A percentile compares a stretch with the other conserved stretches of the same genome.
Evolutionary conservation across 1,140 invertebrate genomes (phyloP).

Genomic region (Zaprionus ornatus): DNA sequence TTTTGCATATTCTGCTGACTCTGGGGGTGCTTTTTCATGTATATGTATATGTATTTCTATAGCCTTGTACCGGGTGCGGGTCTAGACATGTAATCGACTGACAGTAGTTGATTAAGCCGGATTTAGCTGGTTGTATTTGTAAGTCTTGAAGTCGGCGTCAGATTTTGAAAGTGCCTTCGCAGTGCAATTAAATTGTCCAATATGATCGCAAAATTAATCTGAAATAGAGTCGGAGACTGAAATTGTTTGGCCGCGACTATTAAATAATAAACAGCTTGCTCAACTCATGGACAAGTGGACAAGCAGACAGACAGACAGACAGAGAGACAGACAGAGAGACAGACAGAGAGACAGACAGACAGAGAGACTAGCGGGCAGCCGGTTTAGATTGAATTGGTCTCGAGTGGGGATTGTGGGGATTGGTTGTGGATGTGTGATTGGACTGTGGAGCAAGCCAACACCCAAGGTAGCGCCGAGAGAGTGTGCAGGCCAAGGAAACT

Average conservation of each 20-base stretch:
- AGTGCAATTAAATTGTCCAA: conserved; percentile 32
- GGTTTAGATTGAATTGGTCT: conserved; percentile 24
- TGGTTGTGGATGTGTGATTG: not conserved
- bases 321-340: conserved; percentile 6
- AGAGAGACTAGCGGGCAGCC: conserved; percentile 4
- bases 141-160: not conserved
- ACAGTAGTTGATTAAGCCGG: conserved; percentile 9
- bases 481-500: conserved; percentile 50
- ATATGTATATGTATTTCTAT: not conserved
- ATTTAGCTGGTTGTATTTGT: not conserved
- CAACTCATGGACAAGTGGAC: conserved; percentile 34
- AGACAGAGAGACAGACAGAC: not conserved
- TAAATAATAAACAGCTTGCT: conserved; percentile 73
- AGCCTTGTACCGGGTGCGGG: not conserved
- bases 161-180: conserved; percentile 22
- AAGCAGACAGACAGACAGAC: not conserved
- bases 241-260: conserved; percentile 47
- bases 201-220: conserved; percentile 25
- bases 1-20: too few species aligned
- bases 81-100: conserved; percentile 12
- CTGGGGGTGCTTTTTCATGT: not conserved
- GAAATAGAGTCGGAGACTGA: conserved; percentile 12
- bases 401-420: conserved; percentile 26
- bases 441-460: conserved; percentile 41
- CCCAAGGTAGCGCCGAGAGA: conserved; percentile 38